These are phyloP conservation scores for Myotis davidii DNA, from an alignment of 2,113 vertebrate genomes.

Conservation along the genomic window DNA sequence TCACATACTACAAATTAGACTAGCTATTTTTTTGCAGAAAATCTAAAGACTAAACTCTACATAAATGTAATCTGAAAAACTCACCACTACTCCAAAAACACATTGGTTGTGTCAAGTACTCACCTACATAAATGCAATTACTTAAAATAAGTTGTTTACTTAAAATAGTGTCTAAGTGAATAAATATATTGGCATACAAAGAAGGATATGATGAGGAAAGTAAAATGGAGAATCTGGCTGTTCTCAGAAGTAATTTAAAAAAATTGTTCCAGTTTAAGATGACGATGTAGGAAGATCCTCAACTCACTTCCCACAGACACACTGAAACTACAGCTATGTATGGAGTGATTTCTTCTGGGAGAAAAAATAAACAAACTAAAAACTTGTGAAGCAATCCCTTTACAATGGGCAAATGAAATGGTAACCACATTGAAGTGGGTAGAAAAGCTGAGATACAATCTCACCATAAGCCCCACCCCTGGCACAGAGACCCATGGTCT, in stretches of 20 bases:
- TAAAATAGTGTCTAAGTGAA: not conserved
- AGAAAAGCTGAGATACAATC: not conserved
- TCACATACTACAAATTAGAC: not conserved
- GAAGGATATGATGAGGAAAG: not conserved
- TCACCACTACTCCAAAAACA: not conserved
- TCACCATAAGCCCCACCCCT: not conserved
- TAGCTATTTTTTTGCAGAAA: not conserved
- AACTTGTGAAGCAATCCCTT: not conserved
- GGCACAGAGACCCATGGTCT: not conserved
- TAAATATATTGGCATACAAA: not conserved
- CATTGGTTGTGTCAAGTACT: not conserved
- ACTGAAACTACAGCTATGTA: not conserved
- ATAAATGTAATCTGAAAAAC: not conserved
- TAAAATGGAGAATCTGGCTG: not conserved
- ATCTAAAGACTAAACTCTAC: not conserved
- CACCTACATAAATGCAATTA: not conserved
- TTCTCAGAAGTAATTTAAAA: not conserved
- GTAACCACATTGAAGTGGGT: not conserved
- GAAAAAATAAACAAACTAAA: not conserved
- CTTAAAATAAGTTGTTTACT: not conserved
- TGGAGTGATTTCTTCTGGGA: not conserved
- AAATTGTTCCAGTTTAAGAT: not conserved
- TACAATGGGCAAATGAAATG: not conserved
- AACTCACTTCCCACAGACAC: not conserved
- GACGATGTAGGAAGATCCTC: not conserved